A percentile compares a stretch with the other conserved stretches of the same genome.
Evolutionary conservation across 2,888 invertebrate genomes (phyloP).

Genomic region (Aromia moschata): DNA sequence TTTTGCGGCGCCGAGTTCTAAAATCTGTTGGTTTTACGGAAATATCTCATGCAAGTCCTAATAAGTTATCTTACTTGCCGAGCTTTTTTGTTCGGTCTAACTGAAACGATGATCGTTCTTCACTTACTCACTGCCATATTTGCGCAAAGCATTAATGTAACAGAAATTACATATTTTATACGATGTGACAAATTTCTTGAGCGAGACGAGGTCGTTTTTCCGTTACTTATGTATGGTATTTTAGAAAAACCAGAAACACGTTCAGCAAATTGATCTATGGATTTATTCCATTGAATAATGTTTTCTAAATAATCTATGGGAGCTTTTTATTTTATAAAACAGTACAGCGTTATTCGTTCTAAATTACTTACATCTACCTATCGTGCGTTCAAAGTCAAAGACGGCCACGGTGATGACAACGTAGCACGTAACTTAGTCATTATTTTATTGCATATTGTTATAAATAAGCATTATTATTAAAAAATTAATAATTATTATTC

Average conservation of each 20-base stretch:
- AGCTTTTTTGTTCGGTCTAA: conserved; percentile 5
- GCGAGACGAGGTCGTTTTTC: conserved; percentile 14
- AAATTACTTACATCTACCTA: too few relatives aligned
- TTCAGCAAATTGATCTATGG: neutral
- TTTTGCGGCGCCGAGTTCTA: conserved; percentile 27
- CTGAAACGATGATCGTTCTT: conserved; percentile 15
- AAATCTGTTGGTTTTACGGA: conserved; percentile 11
- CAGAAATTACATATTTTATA: conserved; percentile 25
- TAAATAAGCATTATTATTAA: too few relatives aligned
- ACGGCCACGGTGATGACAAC: too few relatives aligned
- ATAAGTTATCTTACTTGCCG: conserved; percentile 16
- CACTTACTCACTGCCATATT: conserved; percentile 19
- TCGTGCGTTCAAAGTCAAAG: too few relatives aligned
- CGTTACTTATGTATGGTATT: conserved; percentile 22
- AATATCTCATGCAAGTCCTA: conserved; percentile 8
- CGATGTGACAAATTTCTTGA: conserved; percentile 29
- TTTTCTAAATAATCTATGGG: neutral
- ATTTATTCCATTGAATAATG: neutral
- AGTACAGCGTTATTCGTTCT: too few relatives aligned
- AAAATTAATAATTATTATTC: too few relatives aligned
- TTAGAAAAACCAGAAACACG: neutral
- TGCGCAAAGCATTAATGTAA: conserved; percentile 19
- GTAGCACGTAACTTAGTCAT: too few relatives aligned
- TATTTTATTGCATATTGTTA: too few relatives aligned
- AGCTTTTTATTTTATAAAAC: too few relatives aligned